Base-by-base conservation (phyloP, 2,888 invertebrate species). In the Tiphia femorata region DNA sequence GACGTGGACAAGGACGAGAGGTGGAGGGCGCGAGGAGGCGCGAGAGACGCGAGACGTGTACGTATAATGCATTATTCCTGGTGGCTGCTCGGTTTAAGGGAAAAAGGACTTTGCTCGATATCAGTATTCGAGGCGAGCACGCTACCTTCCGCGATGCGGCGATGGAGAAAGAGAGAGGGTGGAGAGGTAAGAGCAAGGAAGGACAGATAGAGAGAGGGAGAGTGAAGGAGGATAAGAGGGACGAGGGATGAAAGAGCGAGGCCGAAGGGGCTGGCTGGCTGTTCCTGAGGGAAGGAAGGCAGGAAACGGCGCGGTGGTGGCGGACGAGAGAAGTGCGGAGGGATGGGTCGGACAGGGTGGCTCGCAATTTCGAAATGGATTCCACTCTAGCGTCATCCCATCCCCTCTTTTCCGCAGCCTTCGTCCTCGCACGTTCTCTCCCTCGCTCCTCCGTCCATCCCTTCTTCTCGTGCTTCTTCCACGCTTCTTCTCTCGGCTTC, bases 321-420 rank as follows among this genome's bases (percentile, higher is more conserved):
- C 54, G 58, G 61, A 55, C 53, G n/a, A n/a, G n/a, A n/a, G 53
- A 53, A 47, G 61, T 59, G 47, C 44, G 63, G 62, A 56, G 65
- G 68, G 61, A 54, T 59, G 67, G 56, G 59, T 55, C 57, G 68
- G 67, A 67, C 64, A 71, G 78, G 76, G 75, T 78, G 78, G 77
- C 74, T 80, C 75, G 82, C 82, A 82, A 82, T 82, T 82, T 82
- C 78, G 81, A 80, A 82, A 82, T 82, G 82, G 82, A 82, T 81
- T 81, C 82, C 77, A 73, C 73, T 75, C 76, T 72, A 62, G 69
- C 70, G 64, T 62, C 61, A 44, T n/a, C n/a, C n/a, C 57, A 25
- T 43, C 10, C 44, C 37, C 52, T 47, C 35, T n/a, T 47, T 53
- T 47, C 41, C 38, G 44, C 49, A 35, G 27, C 10, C 2, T 8